Base-by-base conservation (phyloP, 2,797 vertebrate species). In the Anguilla obscura region DNA sequence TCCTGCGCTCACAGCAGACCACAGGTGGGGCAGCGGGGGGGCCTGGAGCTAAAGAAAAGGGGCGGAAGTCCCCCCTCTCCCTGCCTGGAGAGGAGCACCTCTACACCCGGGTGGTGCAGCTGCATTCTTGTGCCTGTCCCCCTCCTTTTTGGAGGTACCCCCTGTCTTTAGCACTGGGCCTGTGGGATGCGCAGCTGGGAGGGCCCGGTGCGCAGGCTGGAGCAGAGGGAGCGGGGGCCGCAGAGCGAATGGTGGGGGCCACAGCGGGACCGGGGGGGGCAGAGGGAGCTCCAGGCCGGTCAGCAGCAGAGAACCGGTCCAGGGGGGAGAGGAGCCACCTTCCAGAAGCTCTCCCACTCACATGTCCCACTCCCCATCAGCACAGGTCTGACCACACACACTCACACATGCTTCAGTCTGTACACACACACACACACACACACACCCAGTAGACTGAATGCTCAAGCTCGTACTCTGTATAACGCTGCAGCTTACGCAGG, bases 331-430 rank as follows among this genome's bases (percentile, higher is more conserved):
- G 7, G 84, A 93, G 90, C 27, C 40, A 0, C 83, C 94, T 98
- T 88, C 97, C 97, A 86, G 91, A 86, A 89, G 93, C 96, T 30
- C 93, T 98, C 89, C 94, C 94, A 2, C 95, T 98, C 83, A 96
- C 93, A 63, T 99, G 98, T 92, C 90, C 92, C 76, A 95, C 94
- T 0, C 97, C 97, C 90, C 97, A 98, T 89, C 90, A 96, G 90
- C 98, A 99, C 95, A 98, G 97, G 98, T 98, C 88, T 36, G 82
- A 93, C 1, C 7, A 30, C 63, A 33, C n/a, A 16, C 83, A 54
- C 6, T 5, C 87, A 27, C 1, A 7, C 60, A 36, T 27, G 40
- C 12, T 9, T 36, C 3, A 33, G 45, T 1, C 63, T n/a, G 2
- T n/a, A 52, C 10, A n/a, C 40, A 83, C 80, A 83, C 21, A 48